Evolutionary conservation across 2,888 invertebrate genomes (phyloP).

Genomic region (Eupithecia dodoneata): DNA sequence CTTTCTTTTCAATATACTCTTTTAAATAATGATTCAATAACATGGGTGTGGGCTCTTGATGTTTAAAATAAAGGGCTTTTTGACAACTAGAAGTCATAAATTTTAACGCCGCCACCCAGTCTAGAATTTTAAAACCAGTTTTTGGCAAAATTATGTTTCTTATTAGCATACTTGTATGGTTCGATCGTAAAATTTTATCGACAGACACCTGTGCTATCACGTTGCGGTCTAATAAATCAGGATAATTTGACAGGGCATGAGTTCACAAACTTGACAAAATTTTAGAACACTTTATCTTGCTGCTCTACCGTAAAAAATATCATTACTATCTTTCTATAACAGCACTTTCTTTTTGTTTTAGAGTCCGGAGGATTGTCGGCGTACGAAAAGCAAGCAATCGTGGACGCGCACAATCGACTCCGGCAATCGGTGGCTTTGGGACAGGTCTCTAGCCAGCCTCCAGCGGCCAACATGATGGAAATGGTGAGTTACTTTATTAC

Average conservation of each 20-base stretch:
- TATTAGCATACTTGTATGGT: slow-evolving; percentile 75
- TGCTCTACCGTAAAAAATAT: not conserved
- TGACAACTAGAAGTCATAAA: slow-evolving; percentile 54
- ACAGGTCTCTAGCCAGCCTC: slow-evolving; percentile 89
- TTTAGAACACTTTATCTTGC: not conserved
- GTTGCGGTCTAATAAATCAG: slow-evolving; percentile 71
- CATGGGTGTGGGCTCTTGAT: slow-evolving; percentile 13
- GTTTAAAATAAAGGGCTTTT: slow-evolving; percentile 31
- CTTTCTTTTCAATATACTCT: slow-evolving; percentile 13
- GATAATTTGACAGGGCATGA: slow-evolving; percentile 62
- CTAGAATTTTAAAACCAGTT: slow-evolving; percentile 70
- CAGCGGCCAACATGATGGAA: slow-evolving; percentile 94
- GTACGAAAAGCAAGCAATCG: slow-evolving; percentile 89
- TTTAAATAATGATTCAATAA: slow-evolving; percentile 16
- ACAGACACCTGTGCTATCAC: slow-evolving; percentile 74
- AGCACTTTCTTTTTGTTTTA: slow-evolving; percentile 56
- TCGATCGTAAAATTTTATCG: slow-evolving; percentile 80
- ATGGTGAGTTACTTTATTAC: slow-evolving; percentile 84
- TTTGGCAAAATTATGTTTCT: slow-evolving; percentile 57
- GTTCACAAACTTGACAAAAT: slow-evolving; percentile 49
- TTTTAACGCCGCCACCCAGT: slow-evolving; percentile 75
- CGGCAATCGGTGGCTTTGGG: slow-evolving; percentile 92
- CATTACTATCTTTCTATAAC: not conserved
- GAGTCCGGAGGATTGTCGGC: slow-evolving; percentile 88
- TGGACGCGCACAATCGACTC: slow-evolving; percentile 92